Evolutionary conservation across 2,888 invertebrate genomes (phyloP).

Genomic region (Norana najaformis): DNA sequence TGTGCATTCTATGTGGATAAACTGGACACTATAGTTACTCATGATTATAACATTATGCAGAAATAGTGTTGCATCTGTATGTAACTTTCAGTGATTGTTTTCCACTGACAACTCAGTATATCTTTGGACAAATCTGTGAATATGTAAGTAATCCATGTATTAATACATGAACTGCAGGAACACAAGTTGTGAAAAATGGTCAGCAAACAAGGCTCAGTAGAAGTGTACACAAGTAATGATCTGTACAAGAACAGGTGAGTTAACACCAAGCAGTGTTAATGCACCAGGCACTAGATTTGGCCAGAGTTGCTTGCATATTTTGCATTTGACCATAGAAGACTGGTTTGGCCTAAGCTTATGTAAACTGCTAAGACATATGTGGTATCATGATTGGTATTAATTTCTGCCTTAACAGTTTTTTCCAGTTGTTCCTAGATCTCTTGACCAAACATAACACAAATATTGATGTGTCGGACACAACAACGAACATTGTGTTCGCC

Average conservation of each 20-base stretch:
- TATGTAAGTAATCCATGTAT: background rate
- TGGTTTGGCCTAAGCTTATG: background rate
- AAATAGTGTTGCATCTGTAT: background rate
- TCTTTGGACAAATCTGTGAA: background rate
- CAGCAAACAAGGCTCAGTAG: too few species aligned
- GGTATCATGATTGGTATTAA: background rate
- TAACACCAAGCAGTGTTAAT: too few species aligned
- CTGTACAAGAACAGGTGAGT: too few species aligned
- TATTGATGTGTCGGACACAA: background rate
- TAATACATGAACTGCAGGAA: background rate
- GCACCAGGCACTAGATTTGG: too few species aligned
- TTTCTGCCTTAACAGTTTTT: background rate
- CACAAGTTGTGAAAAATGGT: background rate
- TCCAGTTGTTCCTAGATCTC: too few species aligned
- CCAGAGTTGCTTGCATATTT: too few species aligned
- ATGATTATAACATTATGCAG: background rate
- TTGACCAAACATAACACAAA: background rate
- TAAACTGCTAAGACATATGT: background rate
- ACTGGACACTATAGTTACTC: background rate
- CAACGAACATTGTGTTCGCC: background rate
- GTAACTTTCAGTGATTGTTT: background rate
- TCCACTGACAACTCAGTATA: background rate
- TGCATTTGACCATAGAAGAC: background rate
- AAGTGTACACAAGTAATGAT: too few species aligned
- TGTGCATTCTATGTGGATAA: background rate